Percentiles rank a stretch among this genome's conserved stretches.
phyloP scores from a whole-genome alignment of 1,140 invertebrate genomes.

The Cotesia vestalis region DNA sequence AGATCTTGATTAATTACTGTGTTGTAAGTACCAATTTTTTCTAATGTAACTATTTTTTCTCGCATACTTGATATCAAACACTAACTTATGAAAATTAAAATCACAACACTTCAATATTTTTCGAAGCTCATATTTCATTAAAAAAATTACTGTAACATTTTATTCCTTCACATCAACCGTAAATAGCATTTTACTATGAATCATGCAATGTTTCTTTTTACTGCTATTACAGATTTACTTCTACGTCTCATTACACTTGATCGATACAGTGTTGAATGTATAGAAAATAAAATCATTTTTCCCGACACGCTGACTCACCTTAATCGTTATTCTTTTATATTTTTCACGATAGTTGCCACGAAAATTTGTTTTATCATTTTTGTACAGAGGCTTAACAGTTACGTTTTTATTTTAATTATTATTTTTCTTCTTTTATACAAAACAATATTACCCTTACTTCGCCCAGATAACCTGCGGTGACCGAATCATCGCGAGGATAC shows the following conservation, averaged over 20 bases:
- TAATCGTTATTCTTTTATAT: conserved; percentile 11
- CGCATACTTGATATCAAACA: neutral
- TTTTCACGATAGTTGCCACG: conserved; percentile 1
- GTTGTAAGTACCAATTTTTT: neutral
- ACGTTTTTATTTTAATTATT: conserved; percentile 30
- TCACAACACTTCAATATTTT: conserved; percentile 64
- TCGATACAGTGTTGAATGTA: conserved; percentile 42
- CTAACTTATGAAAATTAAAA: conserved; percentile 29
- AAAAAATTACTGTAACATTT: conserved; percentile 53
- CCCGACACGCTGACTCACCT: conserved; percentile 11
- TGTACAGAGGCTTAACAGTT: conserved; percentile 46
- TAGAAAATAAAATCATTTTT: conserved; percentile 58
- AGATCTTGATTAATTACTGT: conserved; percentile 3
- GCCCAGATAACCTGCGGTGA: conserved; percentile 40
- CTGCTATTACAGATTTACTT: neutral
- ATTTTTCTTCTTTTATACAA: conserved; percentile 37
- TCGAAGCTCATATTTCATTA: conserved; percentile 61
- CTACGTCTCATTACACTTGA: too few species aligned
- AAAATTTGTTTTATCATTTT: conserved; percentile 25
- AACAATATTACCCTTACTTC: conserved; percentile 42
- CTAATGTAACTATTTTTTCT: neutral
- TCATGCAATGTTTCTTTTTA: conserved; percentile 16
- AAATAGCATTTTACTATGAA: conserved; percentile 53
- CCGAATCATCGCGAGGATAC: conserved; percentile 20
- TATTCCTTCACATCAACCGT: conserved; percentile 38